Conservation (phyloP, 2,888 invertebrate genomes). For the Heliconius ethilla region DNA sequence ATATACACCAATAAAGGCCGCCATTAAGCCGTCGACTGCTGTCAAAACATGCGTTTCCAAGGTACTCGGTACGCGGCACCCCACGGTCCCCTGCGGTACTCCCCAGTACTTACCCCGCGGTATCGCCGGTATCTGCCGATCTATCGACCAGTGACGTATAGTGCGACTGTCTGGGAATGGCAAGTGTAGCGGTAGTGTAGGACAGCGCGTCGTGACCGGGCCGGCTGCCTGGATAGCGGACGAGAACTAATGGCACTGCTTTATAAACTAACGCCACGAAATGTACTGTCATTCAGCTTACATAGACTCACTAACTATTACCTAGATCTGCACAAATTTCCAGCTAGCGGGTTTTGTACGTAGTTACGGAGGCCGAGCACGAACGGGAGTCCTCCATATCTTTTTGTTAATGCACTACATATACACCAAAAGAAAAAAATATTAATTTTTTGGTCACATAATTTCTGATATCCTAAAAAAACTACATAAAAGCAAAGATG, state of each 20-base stretch:
- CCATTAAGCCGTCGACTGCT: slow-evolving; percentile 42
- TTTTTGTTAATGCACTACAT: background rate
- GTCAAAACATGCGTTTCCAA: slow-evolving; percentile 46
- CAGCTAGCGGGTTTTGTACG: background rate
- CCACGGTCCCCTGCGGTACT: too few species aligned
- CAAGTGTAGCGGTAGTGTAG: slow-evolving; percentile 35
- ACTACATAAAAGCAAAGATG: too few species aligned
- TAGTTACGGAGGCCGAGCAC: too few species aligned
- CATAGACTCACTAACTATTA: slow-evolving; percentile 10
- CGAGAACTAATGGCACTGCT: slow-evolving; percentile 41
- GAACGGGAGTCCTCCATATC: background rate
- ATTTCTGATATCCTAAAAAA: too few species aligned
- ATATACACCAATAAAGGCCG: slow-evolving; percentile 36
- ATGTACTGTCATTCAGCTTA: slow-evolving; percentile 31
- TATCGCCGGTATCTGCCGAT: slow-evolving; percentile 44
- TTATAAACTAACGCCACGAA: slow-evolving; percentile 42
- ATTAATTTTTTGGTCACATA: too few species aligned
- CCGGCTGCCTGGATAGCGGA: slow-evolving; percentile 23
- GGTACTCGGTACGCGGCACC: slow-evolving; percentile 40
- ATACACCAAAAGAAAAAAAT: background rate
- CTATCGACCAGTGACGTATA: slow-evolving; percentile 44
- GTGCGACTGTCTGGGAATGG: slow-evolving; percentile 38
- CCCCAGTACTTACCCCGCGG: too few species aligned
- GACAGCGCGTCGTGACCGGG: slow-evolving; percentile 41
- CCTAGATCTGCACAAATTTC: slow-evolving; percentile 14